Evolutionary conservation across 2,888 invertebrate species (phyloP).

Genomic region (Parnassius glacialis): DNA sequence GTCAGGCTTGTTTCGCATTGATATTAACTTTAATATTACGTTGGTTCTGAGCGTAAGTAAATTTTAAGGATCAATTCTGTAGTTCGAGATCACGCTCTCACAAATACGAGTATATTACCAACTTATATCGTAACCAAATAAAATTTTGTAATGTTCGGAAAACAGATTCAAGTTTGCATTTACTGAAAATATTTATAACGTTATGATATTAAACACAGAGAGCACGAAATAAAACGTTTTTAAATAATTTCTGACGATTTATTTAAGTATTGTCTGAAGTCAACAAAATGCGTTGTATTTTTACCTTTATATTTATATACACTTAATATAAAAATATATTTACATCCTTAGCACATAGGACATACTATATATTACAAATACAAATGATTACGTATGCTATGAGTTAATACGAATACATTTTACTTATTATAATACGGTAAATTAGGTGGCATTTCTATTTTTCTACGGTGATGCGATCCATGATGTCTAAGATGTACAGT

Average conservation of each 20-base stretch:
- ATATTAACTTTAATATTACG: too few species aligned
- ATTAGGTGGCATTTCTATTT: slow-evolving; percentile 60
- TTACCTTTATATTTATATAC: slow-evolving; percentile 43
- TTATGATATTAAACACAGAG: background rate
- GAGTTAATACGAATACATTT: slow-evolving; percentile 31
- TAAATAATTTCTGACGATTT: slow-evolving; percentile 43
- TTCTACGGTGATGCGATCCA: slow-evolving; percentile 65
- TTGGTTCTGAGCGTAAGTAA: too few species aligned
- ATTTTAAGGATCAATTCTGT: too few species aligned
- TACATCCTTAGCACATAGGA: slow-evolving; percentile 56
- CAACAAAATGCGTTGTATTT: slow-evolving; percentile 53
- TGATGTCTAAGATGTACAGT: slow-evolving; percentile 73
- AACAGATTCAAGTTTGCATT: too few species aligned
- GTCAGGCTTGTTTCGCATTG: too few species aligned
- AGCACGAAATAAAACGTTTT: slow-evolving; percentile 36
- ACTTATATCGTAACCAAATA: too few species aligned
- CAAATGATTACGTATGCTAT: slow-evolving; percentile 30
- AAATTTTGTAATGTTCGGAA: too few species aligned
- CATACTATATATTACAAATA: slow-evolving; percentile 41
- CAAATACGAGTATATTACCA: too few species aligned
- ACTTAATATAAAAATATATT: slow-evolving; percentile 57
- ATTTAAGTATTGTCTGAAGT: slow-evolving; percentile 61
- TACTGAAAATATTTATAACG: too few species aligned
- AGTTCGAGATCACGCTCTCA: too few species aligned
- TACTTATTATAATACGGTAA: slow-evolving; percentile 65